Base-by-base conservation (phyloP, 35 echinoderm and acorn worm genomes). In the Stichopus chloronotus region DNA sequence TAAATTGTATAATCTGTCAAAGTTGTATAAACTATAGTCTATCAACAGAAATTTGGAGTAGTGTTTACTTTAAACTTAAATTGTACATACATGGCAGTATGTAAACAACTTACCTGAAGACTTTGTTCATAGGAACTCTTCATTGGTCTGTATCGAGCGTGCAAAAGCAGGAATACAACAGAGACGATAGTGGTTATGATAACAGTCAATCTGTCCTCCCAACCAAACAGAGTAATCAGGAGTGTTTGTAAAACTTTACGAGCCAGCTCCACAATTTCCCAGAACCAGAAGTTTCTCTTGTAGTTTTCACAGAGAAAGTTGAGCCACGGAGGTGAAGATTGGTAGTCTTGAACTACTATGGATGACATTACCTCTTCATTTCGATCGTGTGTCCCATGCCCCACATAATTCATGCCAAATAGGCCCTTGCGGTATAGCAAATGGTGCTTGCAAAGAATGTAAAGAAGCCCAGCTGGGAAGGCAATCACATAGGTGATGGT, bases 221-320 rank as follows among this genome's bases (percentile, higher is more conserved):
- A 65, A 43, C 92, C 92, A 22, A 53, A 93, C 43, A 93, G 25
- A 8, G 61, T 61, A 53, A 93, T 76, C 9, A 93, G 69, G 16
- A 86, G 19, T 6, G 91, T 80, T 25, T 92, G 91, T 24, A 59
- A 16, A 22, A 92, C 78, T 63, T 92, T 92, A 21, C 92, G 79
- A 53, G 58, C 12, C 10, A 93, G 52, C 53, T 93, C 92, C 14
- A 93, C 54, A 30, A 93, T 93, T 55, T 93, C 92, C 92, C 92
- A 93, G 52, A 53, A 93, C 80, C 79, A 93, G 63, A 63, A 93
- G n/a, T 93, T 24, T 13, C 9, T 52, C 56, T 93, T 86, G 25
- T 93, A 93, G 92, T 86, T 93, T 83, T 86, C 92, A 86, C 25
- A 83, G 57, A 92, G 93, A 52, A 92, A 92, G 54, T 52, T 58